Percentiles rank a stretch among this genome's conserved stretches.
Conservation (phyloP, 2,888 invertebrate species). For the Venusia cambrica region DNA sequence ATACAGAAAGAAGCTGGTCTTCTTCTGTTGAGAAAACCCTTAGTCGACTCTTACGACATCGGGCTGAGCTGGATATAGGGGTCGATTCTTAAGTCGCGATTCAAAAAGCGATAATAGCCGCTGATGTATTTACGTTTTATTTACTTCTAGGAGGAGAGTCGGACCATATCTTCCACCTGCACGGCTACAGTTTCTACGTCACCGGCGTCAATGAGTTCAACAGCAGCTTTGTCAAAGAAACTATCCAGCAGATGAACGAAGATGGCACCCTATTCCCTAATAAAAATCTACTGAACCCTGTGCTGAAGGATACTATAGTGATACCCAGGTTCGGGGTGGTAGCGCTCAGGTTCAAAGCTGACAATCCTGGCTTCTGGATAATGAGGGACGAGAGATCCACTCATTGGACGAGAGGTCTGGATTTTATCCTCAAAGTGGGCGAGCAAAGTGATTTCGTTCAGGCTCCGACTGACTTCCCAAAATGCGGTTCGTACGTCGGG, state of each 20-base stretch:
- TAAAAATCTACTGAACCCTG: constrained; percentile 82
- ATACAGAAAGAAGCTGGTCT: too few species aligned
- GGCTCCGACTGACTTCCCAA: constrained; percentile 87
- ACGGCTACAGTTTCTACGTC: constrained; percentile 87
- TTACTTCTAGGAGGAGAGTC: constrained; percentile 83
- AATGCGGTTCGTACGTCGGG: constrained; percentile 88
- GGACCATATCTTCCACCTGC: constrained; percentile 87
- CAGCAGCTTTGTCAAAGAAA: constrained; percentile 68
- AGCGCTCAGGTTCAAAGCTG: constrained; percentile 86
- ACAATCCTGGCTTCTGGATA: constrained; percentile 91
- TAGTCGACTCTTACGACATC: too few species aligned
- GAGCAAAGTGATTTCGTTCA: constrained; percentile 82
- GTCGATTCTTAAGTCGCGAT: too few species aligned
- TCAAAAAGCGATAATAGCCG: too few species aligned
- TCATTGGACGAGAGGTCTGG: constrained; percentile 88
- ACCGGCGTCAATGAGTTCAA: constrained; percentile 81
- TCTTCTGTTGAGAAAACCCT: too few species aligned
- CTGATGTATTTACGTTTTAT: constrained; percentile 20
- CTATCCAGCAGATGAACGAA: constrained; percentile 80
- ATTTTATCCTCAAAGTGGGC: constrained; percentile 88
- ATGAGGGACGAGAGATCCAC: constrained; percentile 88
- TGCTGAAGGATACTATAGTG: constrained; percentile 87
- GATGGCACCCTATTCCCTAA: constrained; percentile 74
- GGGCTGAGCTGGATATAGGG: too few species aligned
- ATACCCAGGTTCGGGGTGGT: constrained; percentile 86